Base-by-base conservation (phyloP, 2,888 invertebrate genomes). In the Cylindroiulus punctatus region DNA sequence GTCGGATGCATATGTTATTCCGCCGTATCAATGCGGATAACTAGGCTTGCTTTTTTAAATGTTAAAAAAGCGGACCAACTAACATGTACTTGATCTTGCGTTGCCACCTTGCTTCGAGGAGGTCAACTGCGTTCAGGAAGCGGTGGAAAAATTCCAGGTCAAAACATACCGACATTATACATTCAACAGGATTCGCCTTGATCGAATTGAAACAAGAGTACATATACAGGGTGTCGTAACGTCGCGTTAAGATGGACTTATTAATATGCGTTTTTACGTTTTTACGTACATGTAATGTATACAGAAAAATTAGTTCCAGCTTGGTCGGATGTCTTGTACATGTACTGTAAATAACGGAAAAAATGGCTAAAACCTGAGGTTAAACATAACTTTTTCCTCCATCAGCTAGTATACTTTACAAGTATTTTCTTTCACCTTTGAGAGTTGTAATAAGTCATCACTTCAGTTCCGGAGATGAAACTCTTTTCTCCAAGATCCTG, bases 121-220 rank as follows among this genome's bases (percentile, higher is more conserved):
- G 76, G 76, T 76, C 76, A 76, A 76, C 76, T 30, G 76, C 76
- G 76, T 12, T 76, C 76, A 76, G 76, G 76, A 76, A 76, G 76
- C 76, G 30, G 76, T 76, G 26, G 76, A 76, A 76, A 76, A 12
- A 76, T 76, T 76, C 30, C 76, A 76, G 76, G 76, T 76, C 76
- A 76, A 14, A 30, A 26, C 76, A 76, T 76, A 76, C 14, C 12
- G 8, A 76, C 76, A 76, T 76, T 76, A 30, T 76, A 76, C 17
- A 76, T 76, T 76, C 76, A 30, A 30, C 30, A 30, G 12, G 76
- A 76, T 76, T 30, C 14, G 8, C 0, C 7, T 30, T 17, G 30
- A 76, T 14, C 17, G 76, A 10, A 0, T 44, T 44, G 12, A 44
- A 44, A 44, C 10, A 44, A 5, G 44, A 8, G 14, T 10, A 44